Evolutionary conservation across 2,113 vertebrate species (phyloP), one percentile per base, ranked within the genome.

Genomic region (Forbesichthys papilliferus): DNA sequence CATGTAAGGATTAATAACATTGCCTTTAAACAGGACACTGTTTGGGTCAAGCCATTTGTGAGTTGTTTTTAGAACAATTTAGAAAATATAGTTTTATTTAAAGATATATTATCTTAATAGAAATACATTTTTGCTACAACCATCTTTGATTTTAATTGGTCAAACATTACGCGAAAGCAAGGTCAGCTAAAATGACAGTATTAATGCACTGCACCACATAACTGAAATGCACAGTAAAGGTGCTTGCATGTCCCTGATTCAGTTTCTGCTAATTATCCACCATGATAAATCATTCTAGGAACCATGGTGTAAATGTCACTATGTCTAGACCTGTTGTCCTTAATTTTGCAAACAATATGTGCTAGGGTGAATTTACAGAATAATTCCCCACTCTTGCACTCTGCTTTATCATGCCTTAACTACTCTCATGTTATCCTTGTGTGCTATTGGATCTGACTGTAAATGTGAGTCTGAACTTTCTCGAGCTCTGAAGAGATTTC

Each of bases 21-120:
- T 86, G 72, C 54, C 74, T 81, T 72, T 71, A 16, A 71, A 87
- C 81, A 82, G 72, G 66, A 81, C 69, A 69, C 79, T 68, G 75
- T 82, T 77, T 51, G 27, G 68, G 65, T 73, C 68, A 62, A 78
- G 60, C 36, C 36, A 42, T 5, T 42, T 42, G 36, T 42, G 36
- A 42, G 36, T 42, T 42, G 36, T 42, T 6, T 42, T 42, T 42
- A 42, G 36, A 42, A 42, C 36, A 42, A 42, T 42, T 42, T 42
- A 6, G 36, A 42, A 42, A 42, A 42, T 42, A 42, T 42, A 42
- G 4, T 42, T 42, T 42, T 42, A 42, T 42, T 42, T 42, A 42
- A 42, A 42, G 36, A 42, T 42, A 42, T 42, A 42, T 42, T 42
- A 42, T 42, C 36, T 42, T 5, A 42, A 42, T 42, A 42, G 36